Evolutionary conservation across 2,113 vertebrate genomes (phyloP), one percentile per base, ranked within the genome.

Genomic region (Mus musculus): DNA sequence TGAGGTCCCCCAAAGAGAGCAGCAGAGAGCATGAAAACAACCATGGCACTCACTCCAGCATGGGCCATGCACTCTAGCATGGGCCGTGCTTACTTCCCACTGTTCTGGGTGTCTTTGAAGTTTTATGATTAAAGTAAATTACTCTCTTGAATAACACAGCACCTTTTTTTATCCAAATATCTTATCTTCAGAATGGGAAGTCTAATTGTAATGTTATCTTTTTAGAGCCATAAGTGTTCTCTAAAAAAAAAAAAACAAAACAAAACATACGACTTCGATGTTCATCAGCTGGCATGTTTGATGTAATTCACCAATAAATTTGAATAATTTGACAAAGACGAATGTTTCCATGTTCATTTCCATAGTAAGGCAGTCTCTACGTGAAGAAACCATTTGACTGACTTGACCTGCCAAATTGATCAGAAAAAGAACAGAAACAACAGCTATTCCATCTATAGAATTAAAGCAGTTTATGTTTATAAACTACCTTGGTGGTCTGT

Each of bases 301-400:
- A 92, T 96, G 1, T 96, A 97, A 97, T 98, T 97, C 94, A 61
- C 96, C 97, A 93, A 93, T 88, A 96, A 96, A 42, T 98, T 97
- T 97, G 88, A 98, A 95, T 95, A 97, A 97, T 98, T 97, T 96
- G 96, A 98, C 98, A 98, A 98, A 98, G 96, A 97, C 97, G 96
- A 97, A 61, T 95, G 94, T 98, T 98, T 97, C 97, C 97, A 98
- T 97, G 94, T 97, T 98, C 97, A 97, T 98, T 97, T 98, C 96
- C 97, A 97, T 97, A 97, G 97, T 87, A 94, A 96, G 92, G 63
- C 96, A 80, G 76, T 91, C 42, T 95, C 97, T 97, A 87, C 89
- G 69, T 93, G 93, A 95, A 91, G 92, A 96, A 95, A 84, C 89
- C 84, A 93, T 97, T 92, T 93, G 94, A 96, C 85, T 95, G 97